These are phyloP conservation scores for Elaeidobius kamerunicus DNA, from an alignment of 2,888 invertebrate genomes.

Conservation along the genomic window DNA sequence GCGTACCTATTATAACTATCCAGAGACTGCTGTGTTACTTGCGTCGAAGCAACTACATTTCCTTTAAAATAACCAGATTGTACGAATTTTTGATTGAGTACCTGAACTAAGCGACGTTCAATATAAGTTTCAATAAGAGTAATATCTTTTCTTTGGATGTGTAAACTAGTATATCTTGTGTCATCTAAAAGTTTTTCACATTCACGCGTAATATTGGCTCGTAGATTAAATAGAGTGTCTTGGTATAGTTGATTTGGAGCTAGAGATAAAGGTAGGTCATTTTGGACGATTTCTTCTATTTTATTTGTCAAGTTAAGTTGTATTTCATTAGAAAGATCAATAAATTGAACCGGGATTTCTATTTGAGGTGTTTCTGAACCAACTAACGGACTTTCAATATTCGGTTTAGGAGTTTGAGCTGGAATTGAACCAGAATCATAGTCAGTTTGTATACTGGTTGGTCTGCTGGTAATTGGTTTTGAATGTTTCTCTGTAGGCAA, in stretches of 20 bases:
- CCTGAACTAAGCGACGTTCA: background rate
- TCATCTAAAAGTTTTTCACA: conserved; percentile 19
- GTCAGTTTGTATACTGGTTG: background rate
- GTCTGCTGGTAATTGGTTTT: background rate
- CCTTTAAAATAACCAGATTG: background rate
- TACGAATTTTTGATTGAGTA: conserved; percentile 7
- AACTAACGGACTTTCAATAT: background rate
- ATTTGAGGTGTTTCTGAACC: background rate
- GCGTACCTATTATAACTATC: background rate
- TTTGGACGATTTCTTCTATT: conserved; percentile 13
- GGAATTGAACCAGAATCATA: background rate
- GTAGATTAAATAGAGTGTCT: conserved; percentile 9
- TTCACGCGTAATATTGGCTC: conserved; percentile 15
- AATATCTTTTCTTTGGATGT: conserved; percentile 13
- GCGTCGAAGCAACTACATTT: background rate
- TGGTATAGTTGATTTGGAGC: conserved; percentile 12
- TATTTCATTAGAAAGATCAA: conserved; percentile 20
- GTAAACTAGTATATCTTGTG: conserved; percentile 1
- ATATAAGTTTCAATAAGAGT: conserved; percentile 12
- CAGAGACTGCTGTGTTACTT: background rate
- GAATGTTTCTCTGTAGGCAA: background rate
- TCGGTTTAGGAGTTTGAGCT: background rate
- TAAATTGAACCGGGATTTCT: background rate
- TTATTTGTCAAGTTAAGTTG: conserved; percentile 18
- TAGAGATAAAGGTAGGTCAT: conserved; percentile 2